Percentiles rank a stretch among this genome's conserved stretches.
phyloP scores from a whole-genome alignment of 2,797 vertebrate genomes.

The Schizothorax lantsangensis region DNA sequence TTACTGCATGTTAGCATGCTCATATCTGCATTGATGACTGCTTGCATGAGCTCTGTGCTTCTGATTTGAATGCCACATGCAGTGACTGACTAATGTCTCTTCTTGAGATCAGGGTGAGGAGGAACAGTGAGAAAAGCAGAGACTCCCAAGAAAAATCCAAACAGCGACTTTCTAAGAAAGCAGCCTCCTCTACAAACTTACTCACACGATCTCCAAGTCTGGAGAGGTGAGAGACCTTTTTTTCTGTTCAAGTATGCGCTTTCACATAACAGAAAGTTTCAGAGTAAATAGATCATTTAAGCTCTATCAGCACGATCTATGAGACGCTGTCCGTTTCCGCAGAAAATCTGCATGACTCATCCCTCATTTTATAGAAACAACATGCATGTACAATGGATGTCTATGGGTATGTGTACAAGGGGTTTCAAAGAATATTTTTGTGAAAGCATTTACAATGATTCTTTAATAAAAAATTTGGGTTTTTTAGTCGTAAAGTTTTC shows the following conservation, averaged over 20 bases:
- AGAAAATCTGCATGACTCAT: background rate
- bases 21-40: background rate
- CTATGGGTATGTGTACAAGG: background rate
- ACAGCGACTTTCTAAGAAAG: slow-evolving; percentile 86
- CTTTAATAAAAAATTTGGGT: background rate
- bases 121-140: slow-evolving; percentile 85
- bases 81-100: slow-evolving; percentile 18
- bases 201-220: slow-evolving; percentile 83
- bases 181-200: slow-evolving; percentile 86
- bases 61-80: background rate
- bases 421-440: background rate
- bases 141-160: slow-evolving; percentile 76
- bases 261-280: background rate
- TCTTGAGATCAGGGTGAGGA: slow-evolving; percentile 76
- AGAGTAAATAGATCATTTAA: background rate
- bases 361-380: background rate
- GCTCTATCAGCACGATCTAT: background rate
- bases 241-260: slow-evolving; percentile 45
- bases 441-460: background rate
- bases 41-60: background rate
- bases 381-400: background rate
- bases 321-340: background rate
- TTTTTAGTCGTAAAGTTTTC: background rate
- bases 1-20: background rate
- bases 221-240: slow-evolving; percentile 78